Percentiles rank a stretch among this genome's conserved stretches.
phyloP scores from a whole-genome alignment of 2,797 vertebrate genomes.

The Sphenopsis melanotis region DNA sequence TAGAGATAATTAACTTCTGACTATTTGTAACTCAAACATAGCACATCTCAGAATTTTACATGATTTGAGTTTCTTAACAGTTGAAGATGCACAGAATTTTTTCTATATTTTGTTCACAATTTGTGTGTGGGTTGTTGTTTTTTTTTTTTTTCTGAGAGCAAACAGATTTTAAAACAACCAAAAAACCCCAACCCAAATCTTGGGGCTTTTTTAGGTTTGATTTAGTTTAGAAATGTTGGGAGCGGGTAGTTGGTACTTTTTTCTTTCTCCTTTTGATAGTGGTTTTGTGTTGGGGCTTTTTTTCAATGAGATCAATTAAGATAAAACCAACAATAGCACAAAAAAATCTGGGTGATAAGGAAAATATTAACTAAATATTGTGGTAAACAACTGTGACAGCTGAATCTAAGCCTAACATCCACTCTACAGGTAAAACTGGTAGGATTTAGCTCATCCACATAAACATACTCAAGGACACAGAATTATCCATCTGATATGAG shows the following conservation, averaged over 20 bases:
- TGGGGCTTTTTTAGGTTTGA: fast-evolving
- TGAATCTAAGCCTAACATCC: not conserved
- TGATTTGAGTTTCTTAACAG: not conserved
- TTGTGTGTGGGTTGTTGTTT: not conserved
- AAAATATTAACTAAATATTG: not conserved
- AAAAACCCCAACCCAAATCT: not conserved
- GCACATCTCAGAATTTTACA: not conserved
- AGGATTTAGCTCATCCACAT: not conserved
- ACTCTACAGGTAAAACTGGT: not conserved
- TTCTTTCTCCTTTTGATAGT: not conserved
- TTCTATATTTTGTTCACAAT: not conserved
- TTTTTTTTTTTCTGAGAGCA: not conserved
- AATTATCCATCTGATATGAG: not conserved
- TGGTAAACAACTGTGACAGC: not conserved
- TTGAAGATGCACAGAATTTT: not conserved
- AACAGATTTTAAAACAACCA: not conserved
- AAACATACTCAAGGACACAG: not conserved
- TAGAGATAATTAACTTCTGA: not conserved
- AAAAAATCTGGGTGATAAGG: not conserved
- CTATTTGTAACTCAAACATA: not conserved
- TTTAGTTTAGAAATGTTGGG: not conserved
- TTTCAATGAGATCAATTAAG: not conserved
- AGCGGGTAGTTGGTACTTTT: not conserved
- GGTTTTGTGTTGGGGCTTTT: fast-evolving
- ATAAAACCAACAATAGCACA: not conserved